These are phyloP conservation scores for Druon quercuslanigerum DNA, from an alignment of 1,140 invertebrate species.

Conservation along the genomic window DNA sequence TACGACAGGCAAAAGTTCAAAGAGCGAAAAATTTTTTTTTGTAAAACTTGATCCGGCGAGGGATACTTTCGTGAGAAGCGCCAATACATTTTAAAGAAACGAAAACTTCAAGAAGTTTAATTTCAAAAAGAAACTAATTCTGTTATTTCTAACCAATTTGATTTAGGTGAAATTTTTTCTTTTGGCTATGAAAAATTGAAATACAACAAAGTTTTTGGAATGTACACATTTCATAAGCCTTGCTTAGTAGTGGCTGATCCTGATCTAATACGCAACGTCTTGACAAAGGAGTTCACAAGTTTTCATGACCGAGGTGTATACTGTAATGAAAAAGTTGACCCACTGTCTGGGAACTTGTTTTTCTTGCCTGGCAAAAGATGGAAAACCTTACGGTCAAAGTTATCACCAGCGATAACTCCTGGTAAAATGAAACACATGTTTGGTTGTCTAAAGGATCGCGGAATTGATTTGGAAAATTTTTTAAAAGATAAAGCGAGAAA, in stretches of 20 bases:
- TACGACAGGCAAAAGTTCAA: too few relatives aligned
- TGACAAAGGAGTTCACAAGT: constrained; percentile 73
- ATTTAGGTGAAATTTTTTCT: constrained; percentile 46
- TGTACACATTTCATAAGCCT: constrained; percentile 74
- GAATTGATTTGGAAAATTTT: constrained; percentile 61
- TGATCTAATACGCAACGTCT: constrained; percentile 71
- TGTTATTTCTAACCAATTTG: neutral
- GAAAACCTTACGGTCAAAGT: constrained; percentile 73
- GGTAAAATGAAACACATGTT: constrained; percentile 79
- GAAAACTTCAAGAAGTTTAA: neutral
- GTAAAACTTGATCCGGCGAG: too few relatives aligned
- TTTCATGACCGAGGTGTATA: constrained; percentile 73
- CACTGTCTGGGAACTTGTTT: constrained; percentile 77
- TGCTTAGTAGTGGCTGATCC: constrained; percentile 73
- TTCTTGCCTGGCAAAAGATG: constrained; percentile 71
- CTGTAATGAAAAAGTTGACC: constrained; percentile 74
- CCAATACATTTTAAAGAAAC: constrained; percentile 31
- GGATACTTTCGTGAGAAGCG: too few relatives aligned
- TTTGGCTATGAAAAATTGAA: constrained; percentile 45
- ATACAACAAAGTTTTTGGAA: constrained; percentile 58
- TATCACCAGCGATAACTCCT: constrained; percentile 78
- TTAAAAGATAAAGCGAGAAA: constrained; percentile 50
- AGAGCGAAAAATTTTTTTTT: too few relatives aligned
- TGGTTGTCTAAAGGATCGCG: constrained; percentile 68
- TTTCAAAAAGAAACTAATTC: neutral